phyloP scores from a whole-genome alignment of 2,113 vertebrate species.

The Cichladusa arquata region DNA sequence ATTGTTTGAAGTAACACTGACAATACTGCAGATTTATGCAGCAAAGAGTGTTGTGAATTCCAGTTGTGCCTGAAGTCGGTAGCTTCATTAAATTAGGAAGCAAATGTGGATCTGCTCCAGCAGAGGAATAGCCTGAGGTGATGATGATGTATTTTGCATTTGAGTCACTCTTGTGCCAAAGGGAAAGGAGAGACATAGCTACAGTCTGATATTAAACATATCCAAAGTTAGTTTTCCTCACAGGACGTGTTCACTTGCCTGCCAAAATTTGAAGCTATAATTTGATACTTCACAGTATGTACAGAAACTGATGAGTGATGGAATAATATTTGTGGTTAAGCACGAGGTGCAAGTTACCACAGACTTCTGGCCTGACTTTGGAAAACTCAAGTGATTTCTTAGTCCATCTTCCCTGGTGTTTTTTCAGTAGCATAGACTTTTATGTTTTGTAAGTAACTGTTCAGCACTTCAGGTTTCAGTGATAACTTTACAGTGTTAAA shows the following conservation, averaged over 20 bases:
- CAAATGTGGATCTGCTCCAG: background rate
- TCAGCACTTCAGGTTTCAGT: background rate
- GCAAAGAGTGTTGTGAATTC: background rate
- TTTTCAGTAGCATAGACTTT: background rate
- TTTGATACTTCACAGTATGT: background rate
- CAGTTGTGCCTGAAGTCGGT: background rate
- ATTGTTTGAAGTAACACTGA: background rate
- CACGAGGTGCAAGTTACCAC: accelerated
- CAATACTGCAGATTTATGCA: background rate
- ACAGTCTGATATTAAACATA: background rate
- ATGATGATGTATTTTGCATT: background rate
- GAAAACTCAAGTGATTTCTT: background rate
- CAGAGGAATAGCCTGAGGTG: background rate
- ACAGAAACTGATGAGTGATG: background rate
- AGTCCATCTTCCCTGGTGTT: background rate
- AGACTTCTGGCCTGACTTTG: background rate
- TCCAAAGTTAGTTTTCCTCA: background rate
- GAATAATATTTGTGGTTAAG: background rate
- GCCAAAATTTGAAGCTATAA: background rate
- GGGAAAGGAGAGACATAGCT: background rate
- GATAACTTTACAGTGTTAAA: background rate
- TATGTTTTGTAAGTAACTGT: background rate
- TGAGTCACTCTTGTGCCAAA: background rate
- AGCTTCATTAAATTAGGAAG: background rate
- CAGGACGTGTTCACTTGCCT: background rate